Evolutionary conservation across 2,888 invertebrate genomes (phyloP).

Genomic region (Drosophila maculinotata): DNA sequence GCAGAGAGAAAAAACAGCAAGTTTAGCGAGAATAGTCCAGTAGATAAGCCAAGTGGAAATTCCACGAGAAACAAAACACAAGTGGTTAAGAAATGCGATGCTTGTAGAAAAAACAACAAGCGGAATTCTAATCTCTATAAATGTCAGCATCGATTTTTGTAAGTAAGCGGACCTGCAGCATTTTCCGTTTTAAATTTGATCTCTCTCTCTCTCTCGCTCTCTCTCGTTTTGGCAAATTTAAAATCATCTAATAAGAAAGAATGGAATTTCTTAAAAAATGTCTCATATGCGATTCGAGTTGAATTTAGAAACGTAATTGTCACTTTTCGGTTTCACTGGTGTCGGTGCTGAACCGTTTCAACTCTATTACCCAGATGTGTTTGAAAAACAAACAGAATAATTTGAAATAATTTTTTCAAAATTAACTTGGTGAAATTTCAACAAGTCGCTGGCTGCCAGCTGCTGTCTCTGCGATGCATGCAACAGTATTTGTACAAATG

Average conservation of each 20-base stretch:
- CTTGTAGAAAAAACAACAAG: background rate
- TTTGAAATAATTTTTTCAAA: conserved; percentile 1
- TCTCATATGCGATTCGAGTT: background rate
- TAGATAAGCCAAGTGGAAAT: background rate
- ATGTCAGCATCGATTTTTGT: background rate
- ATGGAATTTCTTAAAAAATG: background rate
- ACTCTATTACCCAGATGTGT: conserved; percentile 9
- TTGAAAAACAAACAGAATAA: conserved; percentile 15
- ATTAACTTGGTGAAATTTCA: conserved; percentile 28
- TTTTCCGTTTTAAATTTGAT: background rate
- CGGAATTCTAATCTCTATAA: background rate
- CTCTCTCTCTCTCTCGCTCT: too few relatives aligned
- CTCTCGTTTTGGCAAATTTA: background rate
- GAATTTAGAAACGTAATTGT: background rate
- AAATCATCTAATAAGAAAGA: too few relatives aligned
- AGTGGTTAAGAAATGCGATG: background rate
- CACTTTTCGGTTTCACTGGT: background rate
- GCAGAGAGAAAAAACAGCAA: too few relatives aligned
- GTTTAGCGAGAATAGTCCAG: too few relatives aligned
- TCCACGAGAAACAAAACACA: too few relatives aligned
- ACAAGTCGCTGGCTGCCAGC: conserved; percentile 10
- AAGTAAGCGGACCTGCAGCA: background rate
- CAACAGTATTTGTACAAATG: conserved; percentile 14
- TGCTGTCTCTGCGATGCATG: background rate
- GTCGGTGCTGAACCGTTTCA: background rate